Base-by-base conservation (phyloP, 2,113 vertebrate genomes). In the Hepsetus odoe region DNA sequence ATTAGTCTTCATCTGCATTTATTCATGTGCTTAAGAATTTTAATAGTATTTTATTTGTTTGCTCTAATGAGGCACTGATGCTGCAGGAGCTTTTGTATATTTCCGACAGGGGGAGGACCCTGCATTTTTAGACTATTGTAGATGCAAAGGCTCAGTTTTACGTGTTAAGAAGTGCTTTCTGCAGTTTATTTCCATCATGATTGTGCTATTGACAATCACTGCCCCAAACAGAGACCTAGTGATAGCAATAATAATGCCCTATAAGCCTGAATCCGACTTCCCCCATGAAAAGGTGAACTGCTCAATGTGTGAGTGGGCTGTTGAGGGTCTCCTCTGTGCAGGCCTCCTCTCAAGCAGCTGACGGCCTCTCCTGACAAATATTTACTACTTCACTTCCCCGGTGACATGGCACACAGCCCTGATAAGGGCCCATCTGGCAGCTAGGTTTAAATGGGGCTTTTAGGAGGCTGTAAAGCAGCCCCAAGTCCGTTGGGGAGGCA, bases 381-480 rank as follows among this genome's bases (percentile, higher is more conserved):
- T 82, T 82, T 80, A 79, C 80, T 67, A 67, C 38, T 79, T 61
- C 44, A 56, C 59, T 64, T 76, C 70, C 72, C 44, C 32, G 55
- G 62, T 81, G 61, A 74, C 59, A 56, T n/a, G 10, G 4, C 40
- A 69, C 38, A 67, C 58, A 6, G 58, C 75, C 32, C 67, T 69
- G 72, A 76, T 80, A 69, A 76, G 35, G 77, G 80, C 55, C 83
- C 83, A 85, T 85, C 80, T 85, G 83, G 65, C 70, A 68, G 69
- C 77, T 80, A 51, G 74, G 22, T 71, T 80, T 82, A 74, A 80
- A 85, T 82, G 74, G 81, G 80, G 73, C 80, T 85, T 82, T 82
- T 74, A 80, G 74, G 53, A 40, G 59, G 73, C 73, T 58, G 77
- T 82, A 82, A 85, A 82, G 58, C 35, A 62, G 30, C n/a, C 58